phyloP scores from a whole-genome alignment of 2,113 vertebrate species.

The Chrysemys picta region DNA sequence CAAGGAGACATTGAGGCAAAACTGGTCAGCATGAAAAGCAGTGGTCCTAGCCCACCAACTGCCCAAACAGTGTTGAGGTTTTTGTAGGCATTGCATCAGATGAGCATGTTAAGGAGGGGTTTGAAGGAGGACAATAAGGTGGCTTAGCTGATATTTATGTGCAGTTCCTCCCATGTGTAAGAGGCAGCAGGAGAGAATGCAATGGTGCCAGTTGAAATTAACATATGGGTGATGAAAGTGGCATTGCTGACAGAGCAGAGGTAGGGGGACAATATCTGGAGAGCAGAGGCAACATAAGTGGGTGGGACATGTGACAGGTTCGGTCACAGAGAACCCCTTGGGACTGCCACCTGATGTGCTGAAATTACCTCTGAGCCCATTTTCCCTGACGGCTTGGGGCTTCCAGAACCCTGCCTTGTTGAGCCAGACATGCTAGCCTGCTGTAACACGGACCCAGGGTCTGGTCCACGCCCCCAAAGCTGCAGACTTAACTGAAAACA shows the following conservation, averaged over 20 bases:
- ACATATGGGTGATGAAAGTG: accelerated
- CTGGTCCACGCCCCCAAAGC: no score
- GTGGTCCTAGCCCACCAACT: background rate
- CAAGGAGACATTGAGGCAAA: background rate
- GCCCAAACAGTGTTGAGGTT: background rate
- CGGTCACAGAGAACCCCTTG: no score
- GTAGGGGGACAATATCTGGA: background rate
- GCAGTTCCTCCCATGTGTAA: background rate
- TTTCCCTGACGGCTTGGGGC: no score
- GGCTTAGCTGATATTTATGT: background rate
- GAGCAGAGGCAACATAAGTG: background rate
- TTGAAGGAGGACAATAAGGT: background rate
- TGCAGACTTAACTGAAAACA: no score
- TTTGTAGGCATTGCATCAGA: background rate
- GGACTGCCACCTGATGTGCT: no score
- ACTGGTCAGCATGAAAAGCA: background rate
- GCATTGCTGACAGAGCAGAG: background rate
- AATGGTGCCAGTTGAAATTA: background rate
- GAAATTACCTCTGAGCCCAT: no score
- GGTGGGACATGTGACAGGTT: background rate
- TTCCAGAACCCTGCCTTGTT: no score
- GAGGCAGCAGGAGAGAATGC: accelerated
- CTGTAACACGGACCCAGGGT: no score
- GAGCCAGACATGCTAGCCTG: no score
- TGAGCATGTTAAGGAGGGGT: background rate